Evolutionary conservation across 2,888 invertebrate genomes (phyloP).

Genomic region (Cryptocephalus primarius): DNA sequence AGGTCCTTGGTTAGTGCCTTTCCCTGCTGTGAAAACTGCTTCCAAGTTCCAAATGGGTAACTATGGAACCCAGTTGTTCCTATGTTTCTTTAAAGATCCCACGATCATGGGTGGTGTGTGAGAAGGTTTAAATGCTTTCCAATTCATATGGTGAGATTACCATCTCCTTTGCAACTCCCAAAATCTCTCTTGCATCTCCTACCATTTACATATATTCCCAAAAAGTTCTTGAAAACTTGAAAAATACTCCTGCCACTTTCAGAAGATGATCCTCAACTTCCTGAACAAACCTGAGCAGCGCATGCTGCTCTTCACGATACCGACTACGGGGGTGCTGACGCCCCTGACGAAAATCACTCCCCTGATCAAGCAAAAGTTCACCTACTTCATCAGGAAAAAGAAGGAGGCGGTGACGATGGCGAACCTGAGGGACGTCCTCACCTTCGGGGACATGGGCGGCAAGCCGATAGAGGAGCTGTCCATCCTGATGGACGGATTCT

Average conservation of each 20-base stretch:
- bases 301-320: slow-evolving; percentile 51
- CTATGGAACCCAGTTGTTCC: too few relatives aligned
- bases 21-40: neutral
- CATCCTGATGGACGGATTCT: slow-evolving; percentile 56
- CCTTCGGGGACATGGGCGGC: slow-evolving; percentile 62
- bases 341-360: slow-evolving; percentile 53
- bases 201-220: too few relatives aligned
- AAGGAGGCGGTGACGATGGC: slow-evolving; percentile 50
- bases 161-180: too few relatives aligned
- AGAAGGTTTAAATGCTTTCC: too few relatives aligned
- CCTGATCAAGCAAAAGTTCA: slow-evolving; percentile 51
- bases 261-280: slow-evolving; percentile 46
- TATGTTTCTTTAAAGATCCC: too few relatives aligned
- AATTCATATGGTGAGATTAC: too few relatives aligned
- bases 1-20: too few relatives aligned
- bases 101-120: too few relatives aligned
- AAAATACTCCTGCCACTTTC: slow-evolving; percentile 13
- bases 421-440: slow-evolving; percentile 44
- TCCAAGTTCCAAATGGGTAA: too few relatives aligned
- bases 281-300: slow-evolving; percentile 38
- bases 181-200: too few relatives aligned
- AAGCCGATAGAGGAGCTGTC: slow-evolving; percentile 53
- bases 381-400: slow-evolving; percentile 65
- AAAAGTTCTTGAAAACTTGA: too few relatives aligned
- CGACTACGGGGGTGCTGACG: slow-evolving; percentile 50